These are phyloP conservation scores for Lasioglossum vierecki DNA, from an alignment of 2,888 invertebrate species.

Conservation along the genomic window DNA sequence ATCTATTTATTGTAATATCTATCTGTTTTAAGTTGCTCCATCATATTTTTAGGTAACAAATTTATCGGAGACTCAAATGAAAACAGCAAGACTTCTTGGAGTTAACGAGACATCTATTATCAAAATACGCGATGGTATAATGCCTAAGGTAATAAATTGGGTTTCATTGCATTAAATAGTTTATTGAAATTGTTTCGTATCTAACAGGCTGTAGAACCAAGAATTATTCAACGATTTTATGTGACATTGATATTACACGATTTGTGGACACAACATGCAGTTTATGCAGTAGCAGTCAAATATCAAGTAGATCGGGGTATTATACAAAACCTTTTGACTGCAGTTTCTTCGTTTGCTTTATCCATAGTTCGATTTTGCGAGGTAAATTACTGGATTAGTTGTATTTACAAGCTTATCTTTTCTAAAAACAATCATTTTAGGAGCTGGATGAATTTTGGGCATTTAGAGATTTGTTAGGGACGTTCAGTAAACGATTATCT, in stretches of 20 bases:
- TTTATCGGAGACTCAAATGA: slow-evolving; percentile 86
- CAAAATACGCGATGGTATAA: slow-evolving; percentile 78
- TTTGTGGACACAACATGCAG: slow-evolving; percentile 88
- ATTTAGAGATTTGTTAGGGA: slow-evolving; percentile 90
- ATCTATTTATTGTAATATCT: slow-evolving; percentile 1
- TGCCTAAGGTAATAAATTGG: slow-evolving; percentile 74
- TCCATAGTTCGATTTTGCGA: slow-evolving; percentile 92
- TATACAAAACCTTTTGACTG: slow-evolving; percentile 90
- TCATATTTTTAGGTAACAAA: slow-evolving; percentile 85
- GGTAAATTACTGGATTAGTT: slow-evolving; percentile 78
- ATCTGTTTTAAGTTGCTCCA: slow-evolving; percentile 31
- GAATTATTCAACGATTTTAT: slow-evolving; percentile 92
- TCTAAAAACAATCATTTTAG: slow-evolving; percentile 73
- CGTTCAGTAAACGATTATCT: slow-evolving; percentile 90
- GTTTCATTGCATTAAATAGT: slow-evolving; percentile 11
- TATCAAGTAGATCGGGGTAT: slow-evolving; percentile 91
- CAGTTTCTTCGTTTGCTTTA: slow-evolving; percentile 90
- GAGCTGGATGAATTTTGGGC: slow-evolving; percentile 93
- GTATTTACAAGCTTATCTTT: neutral
- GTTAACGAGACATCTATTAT: slow-evolving; percentile 88
- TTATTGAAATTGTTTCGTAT: slow-evolving; percentile 20
- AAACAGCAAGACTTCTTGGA: slow-evolving; percentile 90
- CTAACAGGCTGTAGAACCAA: slow-evolving; percentile 86
- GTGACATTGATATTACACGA: slow-evolving; percentile 93
- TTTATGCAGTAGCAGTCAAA: slow-evolving; percentile 89